A percentile compares a stretch with the other conserved stretches of the same genome.
These are phyloP conservation scores for Danio jaintianensis DNA, from an alignment of 2,797 vertebrate species.

Conservation along the genomic window DNA sequence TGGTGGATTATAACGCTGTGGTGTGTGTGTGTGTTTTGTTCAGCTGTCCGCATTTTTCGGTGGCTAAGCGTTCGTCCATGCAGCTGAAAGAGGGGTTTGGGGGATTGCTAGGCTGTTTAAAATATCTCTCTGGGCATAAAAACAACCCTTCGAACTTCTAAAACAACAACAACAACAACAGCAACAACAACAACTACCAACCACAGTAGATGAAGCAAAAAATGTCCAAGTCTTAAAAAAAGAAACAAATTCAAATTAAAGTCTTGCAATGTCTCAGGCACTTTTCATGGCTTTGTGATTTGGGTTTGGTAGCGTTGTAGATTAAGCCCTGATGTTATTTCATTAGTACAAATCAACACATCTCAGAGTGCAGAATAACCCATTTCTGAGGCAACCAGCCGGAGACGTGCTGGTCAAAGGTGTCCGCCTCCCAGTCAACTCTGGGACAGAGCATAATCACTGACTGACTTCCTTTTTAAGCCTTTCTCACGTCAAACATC, in stretches of 20 bases:
- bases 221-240: constrained; percentile 33
- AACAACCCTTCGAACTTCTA: constrained; percentile 25
- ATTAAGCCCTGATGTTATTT: constrained; percentile 66
- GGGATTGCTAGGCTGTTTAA: constrained; percentile 22
- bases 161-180: constrained; percentile 17
- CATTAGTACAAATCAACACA: constrained; percentile 50
- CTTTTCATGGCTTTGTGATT: constrained; percentile 70
- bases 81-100: constrained; percentile 29
- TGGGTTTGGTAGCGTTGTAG: constrained; percentile 65
- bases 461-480: constrained; percentile 12
- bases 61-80: constrained; percentile 36
- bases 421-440: constrained; percentile 25
- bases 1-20: constrained; percentile 45
- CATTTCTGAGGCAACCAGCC: constrained; percentile 41
- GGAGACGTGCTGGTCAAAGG: constrained; percentile 13
- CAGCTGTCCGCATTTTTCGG: constrained; percentile 10
- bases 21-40: constrained; percentile 12
- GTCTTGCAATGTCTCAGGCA: constrained; percentile 66
- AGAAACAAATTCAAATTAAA: constrained; percentile 47
- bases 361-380: constrained; percentile 51
- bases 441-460: constrained; percentile 25
- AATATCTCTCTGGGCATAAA: constrained; percentile 21
- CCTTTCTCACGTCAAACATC: constrained; percentile 23
- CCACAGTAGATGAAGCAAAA: constrained; percentile 41
- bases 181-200: constrained; percentile 7